Conservation (phyloP, 37 sponge, comb jelly and placozoan genomes). For the Beroe forskalii region DNA sequence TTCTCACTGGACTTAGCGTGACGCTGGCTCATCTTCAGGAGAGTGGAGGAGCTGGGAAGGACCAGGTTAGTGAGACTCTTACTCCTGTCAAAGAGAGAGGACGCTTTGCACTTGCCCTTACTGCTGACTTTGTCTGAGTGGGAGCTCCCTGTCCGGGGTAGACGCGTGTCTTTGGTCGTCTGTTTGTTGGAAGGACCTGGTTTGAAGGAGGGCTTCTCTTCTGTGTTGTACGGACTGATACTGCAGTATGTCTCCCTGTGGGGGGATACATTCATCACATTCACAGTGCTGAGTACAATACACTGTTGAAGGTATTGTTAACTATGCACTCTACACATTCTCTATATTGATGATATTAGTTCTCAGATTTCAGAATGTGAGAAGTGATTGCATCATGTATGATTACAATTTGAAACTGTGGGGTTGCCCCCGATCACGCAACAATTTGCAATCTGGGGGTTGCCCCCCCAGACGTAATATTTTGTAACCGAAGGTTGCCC, state of each 20-base stretch:
- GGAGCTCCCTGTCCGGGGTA: background rate
- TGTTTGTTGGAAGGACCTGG: background rate
- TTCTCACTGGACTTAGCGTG: slow-evolving; percentile 53
- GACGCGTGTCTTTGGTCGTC: background rate
- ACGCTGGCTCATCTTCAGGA: background rate
- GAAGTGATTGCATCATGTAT: too few species aligned
- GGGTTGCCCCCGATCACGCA: too few species aligned
- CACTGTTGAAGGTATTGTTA: too few species aligned
- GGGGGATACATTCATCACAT: too few species aligned
- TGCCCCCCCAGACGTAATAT: too few species aligned
- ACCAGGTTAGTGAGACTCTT: background rate
- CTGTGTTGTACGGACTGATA: slow-evolving; percentile 32
- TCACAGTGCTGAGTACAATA: too few species aligned
- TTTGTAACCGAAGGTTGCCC: background rate
- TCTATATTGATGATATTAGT: too few species aligned
- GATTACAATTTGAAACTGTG: too few species aligned
- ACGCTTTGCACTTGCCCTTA: slow-evolving; percentile 43
- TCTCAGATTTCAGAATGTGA: too few species aligned
- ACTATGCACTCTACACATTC: too few species aligned
- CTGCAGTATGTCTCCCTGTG: slow-evolving; percentile 55
- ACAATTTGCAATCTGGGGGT: too few species aligned
- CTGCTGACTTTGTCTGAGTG: background rate
- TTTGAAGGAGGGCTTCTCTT: background rate
- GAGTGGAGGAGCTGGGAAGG: background rate
- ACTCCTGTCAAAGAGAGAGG: slow-evolving; percentile 17